Conservation (phyloP, 2,113 vertebrate species). For the Engystomops pustulosus region DNA sequence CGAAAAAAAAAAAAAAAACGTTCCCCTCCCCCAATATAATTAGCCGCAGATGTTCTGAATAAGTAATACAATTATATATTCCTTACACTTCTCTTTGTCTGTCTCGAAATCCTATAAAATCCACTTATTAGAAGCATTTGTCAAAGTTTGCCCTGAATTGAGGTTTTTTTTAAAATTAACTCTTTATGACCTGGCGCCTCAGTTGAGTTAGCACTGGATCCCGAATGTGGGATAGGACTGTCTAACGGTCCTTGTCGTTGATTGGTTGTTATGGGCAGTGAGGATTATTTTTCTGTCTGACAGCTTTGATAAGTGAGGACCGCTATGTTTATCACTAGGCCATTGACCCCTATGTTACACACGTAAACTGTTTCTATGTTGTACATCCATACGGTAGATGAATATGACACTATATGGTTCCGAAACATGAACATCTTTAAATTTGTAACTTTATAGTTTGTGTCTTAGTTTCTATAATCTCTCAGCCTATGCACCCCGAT, state of each 20-base stretch:
- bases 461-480: neutral
- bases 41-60: conserved; percentile 54
- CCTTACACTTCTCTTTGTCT: conserved; percentile 4
- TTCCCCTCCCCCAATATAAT: conserved; percentile 19
- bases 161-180: neutral
- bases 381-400: neutral
- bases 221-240: neutral
- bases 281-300: no score
- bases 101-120: conserved; percentile 36
- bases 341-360: no score
- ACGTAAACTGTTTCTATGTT: no score
- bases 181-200: neutral
- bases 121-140: conserved; percentile 43
- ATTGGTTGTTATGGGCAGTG: no score
- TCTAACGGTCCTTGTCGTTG: no score
- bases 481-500: neutral
- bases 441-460: neutral
- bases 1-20: no score
- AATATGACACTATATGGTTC: neutral
- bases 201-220: neutral
- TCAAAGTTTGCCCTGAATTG: conserved; percentile 1
- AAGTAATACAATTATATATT: conserved; percentile 48
- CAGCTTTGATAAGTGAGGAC: neutral
- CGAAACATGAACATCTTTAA: neutral
- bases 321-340: no score